phyloP scores from a whole-genome alignment of 2,113 vertebrate genomes.

The Cariama cristata region DNA sequence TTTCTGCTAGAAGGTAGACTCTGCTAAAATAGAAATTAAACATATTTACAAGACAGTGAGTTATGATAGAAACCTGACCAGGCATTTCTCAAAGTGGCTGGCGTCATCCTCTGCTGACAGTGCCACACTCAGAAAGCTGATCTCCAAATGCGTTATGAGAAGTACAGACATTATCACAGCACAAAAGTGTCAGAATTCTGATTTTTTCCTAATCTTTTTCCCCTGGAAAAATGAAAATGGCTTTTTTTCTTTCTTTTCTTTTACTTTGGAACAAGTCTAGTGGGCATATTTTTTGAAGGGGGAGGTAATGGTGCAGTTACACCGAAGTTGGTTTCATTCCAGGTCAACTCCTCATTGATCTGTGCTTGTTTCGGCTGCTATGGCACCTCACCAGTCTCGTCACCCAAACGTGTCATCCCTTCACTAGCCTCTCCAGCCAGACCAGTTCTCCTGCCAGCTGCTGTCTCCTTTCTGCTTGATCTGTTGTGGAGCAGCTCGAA shows the following conservation, averaged over 20 bases:
- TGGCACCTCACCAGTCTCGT: fast-evolving
- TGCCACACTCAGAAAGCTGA: not conserved
- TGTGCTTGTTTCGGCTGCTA: not conserved
- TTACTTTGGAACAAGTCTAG: not conserved
- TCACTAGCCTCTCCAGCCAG: not conserved
- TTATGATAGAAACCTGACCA: conserved; percentile 5
- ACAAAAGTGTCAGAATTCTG: not conserved
- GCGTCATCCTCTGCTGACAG: not conserved
- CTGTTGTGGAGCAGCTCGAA: not conserved
- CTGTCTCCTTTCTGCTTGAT: not conserved
- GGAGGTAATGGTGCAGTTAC: not conserved
- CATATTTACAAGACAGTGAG: conserved; percentile 26
- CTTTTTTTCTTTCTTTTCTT: not conserved
- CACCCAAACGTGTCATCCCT: not conserved
- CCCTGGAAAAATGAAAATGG: not conserved
- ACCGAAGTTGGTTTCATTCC: not conserved
- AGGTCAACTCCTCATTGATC: not conserved
- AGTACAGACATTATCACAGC: not conserved
- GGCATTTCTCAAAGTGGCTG: conserved; percentile 22
- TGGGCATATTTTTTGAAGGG: not conserved
- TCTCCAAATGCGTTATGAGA: not conserved
- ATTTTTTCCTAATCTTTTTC: not conserved
- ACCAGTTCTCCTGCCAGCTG: not conserved
- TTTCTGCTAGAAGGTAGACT: conserved; percentile 29
- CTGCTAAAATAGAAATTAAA: conserved; percentile 39